Conservation (phyloP, 2,888 invertebrate genomes). For the Rhorus exstirpatorius region DNA sequence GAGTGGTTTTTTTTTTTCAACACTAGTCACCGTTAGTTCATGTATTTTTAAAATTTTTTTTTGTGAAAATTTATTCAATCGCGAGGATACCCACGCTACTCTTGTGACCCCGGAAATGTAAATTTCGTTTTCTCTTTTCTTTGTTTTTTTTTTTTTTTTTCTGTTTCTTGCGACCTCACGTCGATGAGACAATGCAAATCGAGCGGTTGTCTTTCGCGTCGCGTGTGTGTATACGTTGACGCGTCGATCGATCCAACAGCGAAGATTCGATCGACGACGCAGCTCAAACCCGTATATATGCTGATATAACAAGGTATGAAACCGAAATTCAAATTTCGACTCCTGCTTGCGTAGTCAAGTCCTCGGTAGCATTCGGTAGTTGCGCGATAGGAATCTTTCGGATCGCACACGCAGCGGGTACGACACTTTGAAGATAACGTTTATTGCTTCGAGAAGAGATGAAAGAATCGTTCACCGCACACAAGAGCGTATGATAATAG, state of each 20-base stretch:
- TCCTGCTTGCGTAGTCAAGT: slow-evolving; percentile 56
- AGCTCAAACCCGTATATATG: slow-evolving; percentile 10
- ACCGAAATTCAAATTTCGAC: slow-evolving; percentile 60
- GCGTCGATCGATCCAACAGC: slow-evolving; percentile 44
- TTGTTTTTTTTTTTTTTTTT: slow-evolving; percentile 47
- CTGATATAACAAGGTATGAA: slow-evolving; percentile 21
- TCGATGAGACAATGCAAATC: slow-evolving; percentile 63
- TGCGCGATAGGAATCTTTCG: slow-evolving; percentile 51
- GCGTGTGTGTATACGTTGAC: slow-evolving; percentile 22
- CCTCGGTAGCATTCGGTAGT: slow-evolving; percentile 67
- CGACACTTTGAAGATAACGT: slow-evolving; percentile 3
- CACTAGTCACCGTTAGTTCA: no score
- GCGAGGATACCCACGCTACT: slow-evolving; percentile 42
- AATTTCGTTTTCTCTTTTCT: slow-evolving; percentile 28
- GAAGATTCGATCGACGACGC: slow-evolving; percentile 60
- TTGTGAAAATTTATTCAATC: slow-evolving; percentile 31
- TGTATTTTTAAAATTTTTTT: neutral
- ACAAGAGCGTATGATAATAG: neutral
- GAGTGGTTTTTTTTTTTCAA: neutral
- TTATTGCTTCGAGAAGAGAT: slow-evolving; percentile 23
- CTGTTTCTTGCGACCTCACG: slow-evolving; percentile 35
- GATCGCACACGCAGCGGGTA: slow-evolving; percentile 38
- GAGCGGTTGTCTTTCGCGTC: slow-evolving; percentile 50
- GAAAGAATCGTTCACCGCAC: slow-evolving; percentile 35
- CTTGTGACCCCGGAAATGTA: slow-evolving; percentile 63